phyloP scores from a whole-genome alignment of 2,888 invertebrate genomes.

The Phalangium opilio region DNA sequence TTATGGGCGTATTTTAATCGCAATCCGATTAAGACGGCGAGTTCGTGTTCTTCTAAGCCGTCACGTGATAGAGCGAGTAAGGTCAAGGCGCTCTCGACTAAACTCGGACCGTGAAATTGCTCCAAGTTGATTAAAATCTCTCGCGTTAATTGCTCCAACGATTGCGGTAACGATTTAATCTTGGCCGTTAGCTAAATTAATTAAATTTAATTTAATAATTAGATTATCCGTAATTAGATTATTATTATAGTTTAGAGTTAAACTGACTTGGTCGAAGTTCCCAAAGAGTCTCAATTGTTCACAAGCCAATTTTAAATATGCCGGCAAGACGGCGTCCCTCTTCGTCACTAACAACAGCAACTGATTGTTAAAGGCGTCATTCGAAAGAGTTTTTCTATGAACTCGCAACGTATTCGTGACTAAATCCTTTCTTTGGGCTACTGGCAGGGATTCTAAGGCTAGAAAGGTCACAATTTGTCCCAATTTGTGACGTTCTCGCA shows the following conservation, averaged over 20 bases:
- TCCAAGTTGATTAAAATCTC: constrained; percentile 16
- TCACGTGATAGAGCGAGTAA: constrained; percentile 3
- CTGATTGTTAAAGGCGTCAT: constrained; percentile 33
- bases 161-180: constrained; percentile 13
- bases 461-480: constrained; percentile 1
- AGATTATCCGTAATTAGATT: too few species aligned
- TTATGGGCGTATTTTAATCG: too few species aligned
- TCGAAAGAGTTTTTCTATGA: constrained; percentile 31
- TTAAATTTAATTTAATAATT: background rate
- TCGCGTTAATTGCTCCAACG: constrained; percentile 11
- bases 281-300: constrained; percentile 29
- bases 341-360: constrained; percentile 31
- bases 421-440: constrained; percentile 6
- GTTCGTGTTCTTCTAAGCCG: constrained; percentile 1
- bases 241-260: background rate
- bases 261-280: constrained; percentile 16
- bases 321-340: constrained; percentile 31
- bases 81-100: constrained; percentile 11
- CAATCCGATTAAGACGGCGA: too few species aligned
- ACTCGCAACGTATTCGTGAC: constrained; percentile 22
- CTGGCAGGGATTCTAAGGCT: constrained; percentile 1
- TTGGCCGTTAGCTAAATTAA: constrained; percentile 17
- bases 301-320: constrained; percentile 33
- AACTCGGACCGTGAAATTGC: constrained; percentile 10
- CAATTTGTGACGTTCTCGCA: constrained; percentile 14